Percentiles rank a stretch among this genome's conserved stretches.
phyloP scores from a whole-genome alignment of 2,888 invertebrate species.

The Apamea monoglypha region DNA sequence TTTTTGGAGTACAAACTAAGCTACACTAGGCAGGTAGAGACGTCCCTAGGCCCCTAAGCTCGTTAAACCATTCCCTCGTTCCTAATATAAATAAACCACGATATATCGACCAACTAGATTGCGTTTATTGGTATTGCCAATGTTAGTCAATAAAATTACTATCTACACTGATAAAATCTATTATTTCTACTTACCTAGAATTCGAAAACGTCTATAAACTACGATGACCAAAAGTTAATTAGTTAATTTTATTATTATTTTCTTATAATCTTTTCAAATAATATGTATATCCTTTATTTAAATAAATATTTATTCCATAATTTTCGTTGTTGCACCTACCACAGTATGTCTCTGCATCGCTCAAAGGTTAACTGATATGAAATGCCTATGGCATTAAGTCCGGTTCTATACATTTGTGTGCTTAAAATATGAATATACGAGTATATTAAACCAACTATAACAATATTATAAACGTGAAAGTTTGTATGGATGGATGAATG shows the following conservation, averaged over 20 bases:
- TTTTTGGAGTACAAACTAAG: not conserved
- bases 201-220: not conserved
- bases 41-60: conserved; percentile 7
- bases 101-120: not conserved
- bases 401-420: not conserved
- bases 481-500: too few species aligned
- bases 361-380: not conserved
- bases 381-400: not conserved
- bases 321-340: not conserved
- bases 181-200: not conserved
- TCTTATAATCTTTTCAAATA: not conserved
- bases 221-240: not conserved
- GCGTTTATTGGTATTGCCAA: not conserved
- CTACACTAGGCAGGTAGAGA: not conserved
- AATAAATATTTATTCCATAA: not conserved
- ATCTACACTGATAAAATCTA: not conserved
- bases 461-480: too few species aligned
- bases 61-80: conserved; percentile 15
- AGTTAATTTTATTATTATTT: not conserved
- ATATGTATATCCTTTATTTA: not conserved
- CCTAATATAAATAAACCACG: not conserved
- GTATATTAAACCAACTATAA: too few species aligned
- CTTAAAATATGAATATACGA: not conserved
- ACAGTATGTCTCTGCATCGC: not conserved
- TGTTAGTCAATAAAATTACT: conserved; percentile 15